Evolutionary conservation across 2,888 invertebrate genomes (phyloP), one percentile per base, ranked within the genome.

Genomic region (Masnerella sp.): DNA sequence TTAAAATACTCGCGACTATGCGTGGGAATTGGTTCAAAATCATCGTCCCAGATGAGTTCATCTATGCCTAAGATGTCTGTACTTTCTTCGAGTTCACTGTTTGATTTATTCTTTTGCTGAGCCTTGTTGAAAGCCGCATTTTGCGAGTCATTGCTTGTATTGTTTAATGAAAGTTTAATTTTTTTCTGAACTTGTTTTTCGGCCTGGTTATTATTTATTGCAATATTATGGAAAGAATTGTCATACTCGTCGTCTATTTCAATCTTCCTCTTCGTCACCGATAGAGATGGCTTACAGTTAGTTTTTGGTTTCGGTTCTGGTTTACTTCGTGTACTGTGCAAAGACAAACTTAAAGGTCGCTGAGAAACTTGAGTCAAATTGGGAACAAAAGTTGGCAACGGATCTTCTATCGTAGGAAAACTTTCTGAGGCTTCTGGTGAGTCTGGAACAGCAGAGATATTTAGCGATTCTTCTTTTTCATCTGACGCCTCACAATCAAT

Each of bases 161-260:
- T 45, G 32, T 5, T 15, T 8, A 64, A 34, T 1, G 64, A 64
- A 1, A 65, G 9, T 18, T 64, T 64, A 5, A 15, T 32, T 12
- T 52, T 64, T 11, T 40, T 49, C n/a, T 17, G 1, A 3, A 22
- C 5, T 1, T n/a, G n/a, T 38, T 15, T 43, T 15, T 11, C 22
- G 5, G 25, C 7, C 2, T 22, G n/a, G 4, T 34, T 11, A 22
- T 38, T 45, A 17, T 25, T 45, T 5, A 54, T 3, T 5, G 52
- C 7, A 5, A 47, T 54, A 9, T 38, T 12, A 1, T 14, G 2
- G 7, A 65, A 65, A 0, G 32, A 22, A 5, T 5, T 9, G 22
- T 65, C 65, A 18, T 45, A 65, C 7, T 54, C 54, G 9, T 65
- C 65, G 14, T 65, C 42, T 0, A 54, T 18, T 25, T 45, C 25